Percentiles rank a stretch among this genome's conserved stretches.
Conservation (phyloP, 2,797 vertebrate genomes). For the Steatocranus sp. region DNA sequence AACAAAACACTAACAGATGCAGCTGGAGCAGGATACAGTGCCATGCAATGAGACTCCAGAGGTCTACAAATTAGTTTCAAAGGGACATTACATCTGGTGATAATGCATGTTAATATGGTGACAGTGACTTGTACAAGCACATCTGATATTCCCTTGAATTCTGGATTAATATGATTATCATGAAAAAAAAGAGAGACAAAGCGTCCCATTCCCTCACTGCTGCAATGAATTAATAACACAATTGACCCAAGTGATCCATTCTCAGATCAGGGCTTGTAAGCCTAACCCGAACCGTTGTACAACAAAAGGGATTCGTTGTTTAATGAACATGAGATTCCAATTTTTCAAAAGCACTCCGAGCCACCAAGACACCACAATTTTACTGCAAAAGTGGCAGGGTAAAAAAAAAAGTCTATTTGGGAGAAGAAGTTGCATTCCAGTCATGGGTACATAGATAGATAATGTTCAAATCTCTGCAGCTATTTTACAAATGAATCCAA, state of each 20-base stretch:
- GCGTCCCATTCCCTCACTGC: constrained; percentile 26
- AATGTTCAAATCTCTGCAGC: constrained; percentile 66
- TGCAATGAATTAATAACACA: constrained; percentile 43
- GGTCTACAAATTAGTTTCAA: constrained; percentile 53
- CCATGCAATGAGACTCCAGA: constrained; percentile 38
- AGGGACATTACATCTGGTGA: constrained; percentile 53
- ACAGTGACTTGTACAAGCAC: constrained; percentile 6
- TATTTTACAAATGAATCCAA: constrained; percentile 77
- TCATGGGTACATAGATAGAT: constrained; percentile 80
- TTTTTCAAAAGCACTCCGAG: constrained; percentile 26
- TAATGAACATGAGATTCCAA: constrained; percentile 55
- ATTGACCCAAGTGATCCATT: constrained; percentile 35
- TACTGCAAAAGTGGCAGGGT: constrained; percentile 23
- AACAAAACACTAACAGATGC: constrained; percentile 69
- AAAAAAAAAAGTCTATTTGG: constrained; percentile 11
- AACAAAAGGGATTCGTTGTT: constrained; percentile 43
- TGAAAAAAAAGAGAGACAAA: constrained; percentile 20
- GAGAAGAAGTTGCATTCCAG: constrained; percentile 63
- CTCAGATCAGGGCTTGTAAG: constrained; percentile 12
- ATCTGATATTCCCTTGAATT: constrained; percentile 4
- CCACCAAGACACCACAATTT: constrained; percentile 25
- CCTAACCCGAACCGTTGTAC: neutral
- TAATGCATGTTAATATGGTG: constrained; percentile 16
- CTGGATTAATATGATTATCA: neutral
- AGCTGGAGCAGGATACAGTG: constrained; percentile 26